Evolutionary conservation across 1,140 invertebrate genomes (phyloP).

Genomic region (Bombus superbus): DNA sequence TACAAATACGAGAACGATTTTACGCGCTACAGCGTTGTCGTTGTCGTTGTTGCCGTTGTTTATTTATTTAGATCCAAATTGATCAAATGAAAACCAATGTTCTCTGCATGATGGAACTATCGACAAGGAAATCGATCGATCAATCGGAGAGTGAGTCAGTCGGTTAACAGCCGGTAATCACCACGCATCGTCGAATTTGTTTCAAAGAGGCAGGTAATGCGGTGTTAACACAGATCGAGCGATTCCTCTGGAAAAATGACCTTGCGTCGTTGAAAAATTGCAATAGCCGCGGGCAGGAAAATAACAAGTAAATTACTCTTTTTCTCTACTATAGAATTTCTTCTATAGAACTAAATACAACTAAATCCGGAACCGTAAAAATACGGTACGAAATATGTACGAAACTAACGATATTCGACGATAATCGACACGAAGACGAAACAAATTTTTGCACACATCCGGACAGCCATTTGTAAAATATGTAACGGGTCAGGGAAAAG

Average conservation of each 20-base stretch:
- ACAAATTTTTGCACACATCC: no score
- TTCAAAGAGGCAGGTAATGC: neutral
- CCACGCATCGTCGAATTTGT: neutral
- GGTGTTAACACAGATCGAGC: neutral
- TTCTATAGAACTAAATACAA: neutral
- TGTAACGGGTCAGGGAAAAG: no score
- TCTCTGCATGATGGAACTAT: neutral
- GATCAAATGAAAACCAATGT: neutral
- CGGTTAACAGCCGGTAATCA: conserved; percentile 3
- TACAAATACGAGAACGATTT: neutral
- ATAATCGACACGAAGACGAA: no score
- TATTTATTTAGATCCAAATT: neutral
- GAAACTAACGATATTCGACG: neutral
- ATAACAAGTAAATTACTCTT: neutral
- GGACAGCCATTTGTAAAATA: no score
- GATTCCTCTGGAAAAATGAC: neutral
- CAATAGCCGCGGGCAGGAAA: neutral
- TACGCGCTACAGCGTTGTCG: neutral
- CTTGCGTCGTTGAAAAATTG: neutral
- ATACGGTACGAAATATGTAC: no score
- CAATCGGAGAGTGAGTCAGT: neutral
- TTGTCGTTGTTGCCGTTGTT: neutral
- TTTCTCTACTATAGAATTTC: no score
- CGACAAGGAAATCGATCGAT: neutral
- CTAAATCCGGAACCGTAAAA: neutral